Evolutionary conservation across 2,888 invertebrate genomes (phyloP).

Genomic region (Mythimna albipuncta): DNA sequence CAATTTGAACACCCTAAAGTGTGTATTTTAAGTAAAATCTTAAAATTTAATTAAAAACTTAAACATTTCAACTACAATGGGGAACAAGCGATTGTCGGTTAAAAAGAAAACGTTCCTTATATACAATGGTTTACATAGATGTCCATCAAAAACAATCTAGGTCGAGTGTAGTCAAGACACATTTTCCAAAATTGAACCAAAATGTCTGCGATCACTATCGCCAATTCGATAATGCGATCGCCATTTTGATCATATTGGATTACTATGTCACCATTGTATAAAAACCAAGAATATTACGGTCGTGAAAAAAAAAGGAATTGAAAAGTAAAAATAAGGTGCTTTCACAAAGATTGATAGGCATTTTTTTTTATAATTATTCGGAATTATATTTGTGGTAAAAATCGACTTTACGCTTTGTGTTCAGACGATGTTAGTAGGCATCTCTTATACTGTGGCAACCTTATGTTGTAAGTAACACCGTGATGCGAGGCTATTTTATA

Average conservation of each 20-base stretch:
- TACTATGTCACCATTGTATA: not conserved
- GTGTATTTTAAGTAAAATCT: too few species aligned
- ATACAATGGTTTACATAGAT: slow-evolving; percentile 4
- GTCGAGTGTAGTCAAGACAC: too few species aligned
- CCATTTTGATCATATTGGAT: not conserved
- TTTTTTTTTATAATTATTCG: slow-evolving; percentile 26
- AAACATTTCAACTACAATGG: too few species aligned
- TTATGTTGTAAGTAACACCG: too few species aligned
- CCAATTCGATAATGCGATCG: not conserved
- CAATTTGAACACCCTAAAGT: too few species aligned
- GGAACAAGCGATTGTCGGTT: too few species aligned
- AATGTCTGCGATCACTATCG: not conserved
- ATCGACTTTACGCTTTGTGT: slow-evolving; percentile 7
- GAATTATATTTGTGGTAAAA: not conserved
- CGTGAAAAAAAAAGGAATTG: slow-evolving; percentile 50
- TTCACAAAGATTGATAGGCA: slow-evolving; percentile 41
- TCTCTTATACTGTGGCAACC: too few species aligned
- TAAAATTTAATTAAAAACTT: too few species aligned
- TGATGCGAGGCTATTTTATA: too few species aligned
- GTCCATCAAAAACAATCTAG: not conserved
- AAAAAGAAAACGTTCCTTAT: not conserved
- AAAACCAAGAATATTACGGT: slow-evolving; percentile 6
- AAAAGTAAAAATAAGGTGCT: slow-evolving; percentile 42
- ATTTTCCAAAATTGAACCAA: too few species aligned
- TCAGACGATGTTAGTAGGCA: not conserved